Base-by-base conservation (phyloP, 2,113 vertebrate genomes). In the Ursus arctos region DNA sequence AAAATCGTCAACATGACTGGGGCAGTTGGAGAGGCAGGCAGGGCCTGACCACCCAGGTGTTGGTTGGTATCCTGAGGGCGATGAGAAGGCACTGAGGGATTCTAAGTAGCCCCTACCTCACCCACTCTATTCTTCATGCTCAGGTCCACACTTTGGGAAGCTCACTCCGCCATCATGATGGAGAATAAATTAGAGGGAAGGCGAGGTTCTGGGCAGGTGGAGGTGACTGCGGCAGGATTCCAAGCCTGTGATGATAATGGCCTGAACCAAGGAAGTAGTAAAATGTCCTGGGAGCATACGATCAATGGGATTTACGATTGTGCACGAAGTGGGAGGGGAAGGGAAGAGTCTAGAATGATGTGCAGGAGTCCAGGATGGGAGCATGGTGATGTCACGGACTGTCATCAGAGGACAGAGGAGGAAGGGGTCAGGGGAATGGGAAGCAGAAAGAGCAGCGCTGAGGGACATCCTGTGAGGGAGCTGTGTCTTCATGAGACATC, bases 351-450 rank as follows among this genome's bases (percentile, higher is more conserved):
- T 6, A 8, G 47, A 33, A 43, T 22, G 22, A 74, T 13, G 77
- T 53, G 72, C 71, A 40, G 40, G 67, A 51, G 51, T 31, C 80
- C 59, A 51, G 77, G 77, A 81, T 3, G 28, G 76, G 19, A 67
- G 24, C 6, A 0, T 0, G 1, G 47, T 7, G 11, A 28, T 3
- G 10, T 36, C 21, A 3, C 1, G 21, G 55, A 19, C 9, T 2
- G 16, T 77, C 18, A 3, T 36, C 69, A 21, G 36, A 9, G 13
- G 49, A 59, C 4, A 40, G 15, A 57, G 14, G 40, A 36, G 24
- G 47, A 72, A 53, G 40, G 7, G 26, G 14, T 33, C 1, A 0
- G 12, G 19, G 33, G n/a, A 5, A 22, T 10, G 16, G 40, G 47
- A 59, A 65, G 7, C 6, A 7, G 71, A 18, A 82, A 81, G 40